phyloP scores from a whole-genome alignment of 2,888 invertebrate genomes.

The Atrina japonica region DNA sequence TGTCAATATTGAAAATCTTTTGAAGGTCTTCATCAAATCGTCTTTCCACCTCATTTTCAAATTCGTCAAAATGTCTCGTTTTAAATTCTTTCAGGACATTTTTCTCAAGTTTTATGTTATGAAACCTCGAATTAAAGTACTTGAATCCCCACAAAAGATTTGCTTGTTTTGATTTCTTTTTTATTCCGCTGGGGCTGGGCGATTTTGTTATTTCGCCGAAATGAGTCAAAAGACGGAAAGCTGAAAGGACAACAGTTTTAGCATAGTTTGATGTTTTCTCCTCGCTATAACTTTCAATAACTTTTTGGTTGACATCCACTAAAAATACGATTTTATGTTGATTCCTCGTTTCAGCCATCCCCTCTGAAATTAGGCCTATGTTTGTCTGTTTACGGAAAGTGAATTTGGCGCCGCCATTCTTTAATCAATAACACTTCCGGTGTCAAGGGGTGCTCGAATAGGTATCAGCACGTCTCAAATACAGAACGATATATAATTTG shows the following conservation, averaged over 20 bases:
- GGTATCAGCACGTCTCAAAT: too few relatives aligned
- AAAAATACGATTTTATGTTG: slow-evolving; percentile 62
- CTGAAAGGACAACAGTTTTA: slow-evolving; percentile 58
- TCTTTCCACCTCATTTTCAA: slow-evolving; percentile 65
- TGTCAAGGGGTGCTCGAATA: too few relatives aligned
- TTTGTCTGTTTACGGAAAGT: too few relatives aligned
- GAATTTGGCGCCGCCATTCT: too few relatives aligned
- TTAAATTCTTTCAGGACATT: slow-evolving; percentile 65
- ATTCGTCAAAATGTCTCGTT: slow-evolving; percentile 68
- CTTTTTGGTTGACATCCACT: slow-evolving; percentile 54
- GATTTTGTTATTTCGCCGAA: neutral
- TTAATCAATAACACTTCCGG: too few relatives aligned
- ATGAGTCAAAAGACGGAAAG: slow-evolving; percentile 58
- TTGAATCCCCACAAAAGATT: slow-evolving; percentile 70
- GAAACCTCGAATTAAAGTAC: slow-evolving; percentile 60
- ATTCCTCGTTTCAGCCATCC: slow-evolving; percentile 1
- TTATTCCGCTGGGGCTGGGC: neutral
- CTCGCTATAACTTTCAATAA: slow-evolving; percentile 17
- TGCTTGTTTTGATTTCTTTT: slow-evolving; percentile 41
- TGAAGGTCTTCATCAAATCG: slow-evolving; percentile 39
- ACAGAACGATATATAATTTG: too few relatives aligned
- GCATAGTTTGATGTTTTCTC: slow-evolving; percentile 34
- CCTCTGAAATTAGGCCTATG: neutral
- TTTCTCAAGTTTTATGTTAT: slow-evolving; percentile 51
- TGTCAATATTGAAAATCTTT: neutral